Conservation (phyloP, 2,888 invertebrate genomes). For the Dermolepida albohirtum region DNA sequence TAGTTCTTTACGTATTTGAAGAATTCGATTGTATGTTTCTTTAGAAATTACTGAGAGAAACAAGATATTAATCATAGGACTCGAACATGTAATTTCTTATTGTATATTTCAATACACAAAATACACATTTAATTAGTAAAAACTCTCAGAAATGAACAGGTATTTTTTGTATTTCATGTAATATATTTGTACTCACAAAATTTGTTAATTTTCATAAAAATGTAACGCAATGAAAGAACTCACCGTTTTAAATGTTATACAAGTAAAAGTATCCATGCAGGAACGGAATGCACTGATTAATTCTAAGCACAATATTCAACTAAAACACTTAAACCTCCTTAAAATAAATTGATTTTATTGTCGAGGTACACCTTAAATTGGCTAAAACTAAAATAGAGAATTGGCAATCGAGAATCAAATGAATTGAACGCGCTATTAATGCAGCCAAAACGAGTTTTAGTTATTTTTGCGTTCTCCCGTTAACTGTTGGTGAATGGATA, state of each 20-base stretch:
- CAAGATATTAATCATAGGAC: too few species aligned
- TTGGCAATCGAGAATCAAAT: constrained; percentile 20
- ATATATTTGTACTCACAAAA: too few species aligned
- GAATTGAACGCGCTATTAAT: constrained; percentile 26
- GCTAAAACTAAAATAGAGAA: background rate
- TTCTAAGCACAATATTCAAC: constrained; percentile 1
- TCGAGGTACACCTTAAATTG: too few species aligned
- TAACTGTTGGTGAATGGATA: constrained; percentile 50
- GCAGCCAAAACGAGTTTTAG: constrained; percentile 51
- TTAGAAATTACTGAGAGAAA: too few species aligned
- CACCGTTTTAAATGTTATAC: constrained; percentile 23
- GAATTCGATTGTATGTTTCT: too few species aligned
- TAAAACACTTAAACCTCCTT: background rate
- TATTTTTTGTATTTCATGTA: too few species aligned
- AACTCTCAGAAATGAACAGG: too few species aligned
- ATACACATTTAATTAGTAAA: too few species aligned
- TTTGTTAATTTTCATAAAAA: too few species aligned
- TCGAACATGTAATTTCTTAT: too few species aligned
- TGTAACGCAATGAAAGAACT: background rate
- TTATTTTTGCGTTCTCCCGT: constrained; percentile 53
- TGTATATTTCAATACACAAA: too few species aligned
- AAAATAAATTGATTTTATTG: background rate
- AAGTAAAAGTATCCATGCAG: constrained; percentile 36
- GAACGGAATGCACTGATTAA: background rate
- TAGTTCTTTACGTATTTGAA: too few species aligned